These are phyloP conservation scores for Hyperoplus lanceolatus DNA, from an alignment of 2,797 vertebrate genomes.

Conservation along the genomic window DNA sequence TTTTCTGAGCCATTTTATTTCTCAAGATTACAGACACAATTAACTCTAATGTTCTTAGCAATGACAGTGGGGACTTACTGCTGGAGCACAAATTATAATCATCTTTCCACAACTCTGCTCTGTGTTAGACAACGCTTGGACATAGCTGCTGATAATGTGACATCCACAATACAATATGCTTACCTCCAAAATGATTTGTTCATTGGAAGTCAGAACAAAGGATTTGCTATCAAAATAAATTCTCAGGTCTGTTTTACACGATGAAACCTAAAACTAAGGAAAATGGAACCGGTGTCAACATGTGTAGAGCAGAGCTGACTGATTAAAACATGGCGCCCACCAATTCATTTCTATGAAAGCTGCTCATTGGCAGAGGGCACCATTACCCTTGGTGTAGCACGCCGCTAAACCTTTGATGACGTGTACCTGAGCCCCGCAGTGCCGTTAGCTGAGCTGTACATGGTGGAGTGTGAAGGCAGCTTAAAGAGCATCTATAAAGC, in stretches of 20 bases:
- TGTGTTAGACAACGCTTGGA: conserved; percentile 60
- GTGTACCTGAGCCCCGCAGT: no score
- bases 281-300: conserved; percentile 36
- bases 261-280: conserved; percentile 19
- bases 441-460: no score
- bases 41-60: conserved; percentile 70
- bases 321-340: no score
- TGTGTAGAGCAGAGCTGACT: conserved; percentile 55
- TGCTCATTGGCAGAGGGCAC: no score
- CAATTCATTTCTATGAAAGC: no score
- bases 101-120: conserved; percentile 54
- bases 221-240: conserved; percentile 29
- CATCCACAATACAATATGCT: conserved; percentile 50
- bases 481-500: no score
- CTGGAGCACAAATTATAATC: conserved; percentile 65
- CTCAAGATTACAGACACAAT: conserved; percentile 77
- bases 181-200: conserved; percentile 42
- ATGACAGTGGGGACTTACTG: conserved; percentile 47
- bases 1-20: conserved; percentile 71
- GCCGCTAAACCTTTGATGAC: no score
- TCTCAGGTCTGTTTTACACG: conserved; percentile 28
- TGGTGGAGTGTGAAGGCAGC: no score
- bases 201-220: conserved; percentile 27
- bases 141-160: conserved; percentile 57
- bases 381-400: no score